Evolutionary conservation across 1,140 invertebrate genomes (phyloP).

Genomic region (Hermatobates lingyangjiaoensis): DNA sequence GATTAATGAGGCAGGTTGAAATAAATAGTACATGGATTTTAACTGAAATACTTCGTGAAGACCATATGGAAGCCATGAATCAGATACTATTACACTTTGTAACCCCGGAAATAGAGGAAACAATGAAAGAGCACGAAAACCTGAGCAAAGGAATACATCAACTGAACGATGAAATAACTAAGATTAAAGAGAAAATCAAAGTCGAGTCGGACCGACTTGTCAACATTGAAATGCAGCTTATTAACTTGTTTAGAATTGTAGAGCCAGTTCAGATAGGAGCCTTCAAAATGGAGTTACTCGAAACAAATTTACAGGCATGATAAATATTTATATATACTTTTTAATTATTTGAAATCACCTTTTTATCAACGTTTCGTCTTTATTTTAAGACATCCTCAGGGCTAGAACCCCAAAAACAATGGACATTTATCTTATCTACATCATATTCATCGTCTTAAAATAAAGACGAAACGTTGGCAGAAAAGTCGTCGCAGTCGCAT

Average conservation of each 20-base stretch:
- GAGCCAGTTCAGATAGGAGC: not conserved
- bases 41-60: not conserved
- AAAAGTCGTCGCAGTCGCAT: too few species aligned
- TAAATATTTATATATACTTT: too few species aligned
- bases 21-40: not conserved
- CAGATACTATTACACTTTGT: not conserved
- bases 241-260: not conserved
- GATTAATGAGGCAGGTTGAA: not conserved
- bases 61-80: not conserved
- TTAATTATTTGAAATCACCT: too few species aligned
- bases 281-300: not conserved
- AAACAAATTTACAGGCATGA: not conserved
- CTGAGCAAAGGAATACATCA: not conserved
- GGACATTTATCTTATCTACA: too few species aligned
- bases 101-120: not conserved
- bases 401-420: too few species aligned
- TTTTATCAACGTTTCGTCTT: too few species aligned
- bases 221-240: not conserved
- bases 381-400: too few species aligned
- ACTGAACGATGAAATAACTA: not conserved
- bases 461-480: too few species aligned
- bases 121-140: not conserved
- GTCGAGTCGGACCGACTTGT: not conserved
- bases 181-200: not conserved
- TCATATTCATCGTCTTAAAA: too few species aligned